A percentile compares a stretch with the other conserved stretches of the same genome.
Evolutionary conservation across 1,140 invertebrate species (phyloP).

Genomic region (Portunus trituberculatus): DNA sequence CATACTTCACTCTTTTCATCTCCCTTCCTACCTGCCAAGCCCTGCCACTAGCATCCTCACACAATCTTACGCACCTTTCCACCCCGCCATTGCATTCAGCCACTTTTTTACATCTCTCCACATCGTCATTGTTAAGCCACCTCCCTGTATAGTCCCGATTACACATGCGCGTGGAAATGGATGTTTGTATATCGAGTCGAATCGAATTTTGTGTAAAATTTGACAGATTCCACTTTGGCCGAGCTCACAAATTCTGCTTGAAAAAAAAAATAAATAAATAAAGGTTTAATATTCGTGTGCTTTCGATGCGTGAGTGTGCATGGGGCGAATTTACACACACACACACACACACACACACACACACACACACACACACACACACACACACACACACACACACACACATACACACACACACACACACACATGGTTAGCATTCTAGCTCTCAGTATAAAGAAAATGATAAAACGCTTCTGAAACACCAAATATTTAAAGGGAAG

Average conservation of each 20-base stretch:
- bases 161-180: not conserved
- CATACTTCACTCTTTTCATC: not conserved
- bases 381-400: slow-evolving; percentile 48
- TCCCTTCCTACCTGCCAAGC: not conserved
- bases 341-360: too few relatives aligned
- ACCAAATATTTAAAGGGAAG: not conserved
- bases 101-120: not conserved
- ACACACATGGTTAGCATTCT: not conserved
- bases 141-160: not conserved
- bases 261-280: not conserved
- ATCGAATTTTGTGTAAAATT: not conserved
- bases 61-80: not conserved
- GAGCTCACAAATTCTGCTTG: not conserved
- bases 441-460: not conserved
- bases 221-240: not conserved
- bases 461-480: not conserved
- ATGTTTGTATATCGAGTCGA: not conserved
- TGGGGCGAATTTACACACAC: too few relatives aligned
- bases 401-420: slow-evolving; percentile 4
- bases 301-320: not conserved
- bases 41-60: not conserved
- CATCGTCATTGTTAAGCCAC: not conserved
- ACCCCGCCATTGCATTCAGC: not conserved
- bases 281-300: not conserved
- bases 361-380: slow-evolving; percentile 32